Evolutionary conservation across 2,113 vertebrate species (phyloP), one percentile per base, ranked within the genome.

Genomic region (Chaenogobius annularis): DNA sequence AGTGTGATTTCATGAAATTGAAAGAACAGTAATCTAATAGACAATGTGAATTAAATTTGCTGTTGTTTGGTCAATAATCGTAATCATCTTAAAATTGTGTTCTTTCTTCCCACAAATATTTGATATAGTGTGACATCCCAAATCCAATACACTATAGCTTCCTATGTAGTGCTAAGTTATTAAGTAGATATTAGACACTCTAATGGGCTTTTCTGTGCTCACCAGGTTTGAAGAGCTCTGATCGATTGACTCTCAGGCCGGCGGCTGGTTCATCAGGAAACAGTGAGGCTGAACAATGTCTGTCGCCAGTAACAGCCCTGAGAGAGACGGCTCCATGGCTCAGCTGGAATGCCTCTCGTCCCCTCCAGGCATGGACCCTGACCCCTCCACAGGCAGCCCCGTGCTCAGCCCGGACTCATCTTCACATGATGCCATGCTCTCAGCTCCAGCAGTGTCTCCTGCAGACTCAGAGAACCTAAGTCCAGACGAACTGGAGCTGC

Each of bases 401-500:
- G 90, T 95, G 37, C 86, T 96, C 84, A 98, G 96, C 91, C 96
- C 96, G 0, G 96, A 98, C 83, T 97, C 96, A 1, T 96, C 96
- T 3, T 97, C 95, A 78, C 95, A 96, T 47, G 96, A 97, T 89
- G 93, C 92, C 37, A 70, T 54, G 20, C 88, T 93, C 72, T 94
- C 93, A 0, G 93, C 94, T 19, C 89, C 94, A 10, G 93, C 94
- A 0, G 92, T 92, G 11, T 96, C 96, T 1, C 94, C 95, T 0
- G 95, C 95, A 0, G 96, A 98, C 90, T 97, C 95, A 0, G 97
- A 98, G 85, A 97, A 96, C 89, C 93, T 98, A 81, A 98, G 96
- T 85, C 96, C 96, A 0, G 96, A 98, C 58, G 97, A 98, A 64
- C 90, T 98, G 68, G 96, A 98, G 92, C 94, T 98, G 44, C 90